phyloP scores from a whole-genome alignment of 2,888 invertebrate genomes.

The Tuberolachnus salignus region DNA sequence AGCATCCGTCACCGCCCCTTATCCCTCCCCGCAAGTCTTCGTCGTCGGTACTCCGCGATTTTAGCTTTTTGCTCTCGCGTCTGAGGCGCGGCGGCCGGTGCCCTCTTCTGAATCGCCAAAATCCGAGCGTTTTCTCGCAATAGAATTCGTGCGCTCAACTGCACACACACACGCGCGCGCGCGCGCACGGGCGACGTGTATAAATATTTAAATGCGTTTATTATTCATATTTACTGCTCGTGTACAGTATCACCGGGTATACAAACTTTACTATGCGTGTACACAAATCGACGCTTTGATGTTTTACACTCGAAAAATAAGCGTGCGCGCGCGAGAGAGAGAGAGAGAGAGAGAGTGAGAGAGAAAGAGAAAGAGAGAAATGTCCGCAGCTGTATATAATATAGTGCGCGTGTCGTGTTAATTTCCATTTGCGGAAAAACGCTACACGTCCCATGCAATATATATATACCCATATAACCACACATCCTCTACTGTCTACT shows the following conservation, averaged over 20 bases:
- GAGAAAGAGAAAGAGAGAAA: no score
- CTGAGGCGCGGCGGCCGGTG: not conserved
- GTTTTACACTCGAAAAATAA: not conserved
- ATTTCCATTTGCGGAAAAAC: constrained; percentile 35
- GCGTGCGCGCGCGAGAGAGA: no score
- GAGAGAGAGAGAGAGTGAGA: no score
- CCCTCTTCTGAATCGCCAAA: constrained; percentile 1
- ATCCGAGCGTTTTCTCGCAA: constrained; percentile 42
- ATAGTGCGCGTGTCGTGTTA: constrained; percentile 4
- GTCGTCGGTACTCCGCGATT: constrained; percentile 24
- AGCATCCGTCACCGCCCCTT: not conserved
- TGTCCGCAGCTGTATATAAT: not conserved
- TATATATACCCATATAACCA: no score
- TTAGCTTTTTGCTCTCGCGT: constrained; percentile 16
- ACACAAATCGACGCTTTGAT: constrained; percentile 25
- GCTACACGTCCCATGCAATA: not conserved
- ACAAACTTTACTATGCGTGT: not conserved
- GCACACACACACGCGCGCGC: not conserved
- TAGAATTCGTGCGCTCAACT: constrained; percentile 24
- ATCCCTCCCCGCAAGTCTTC: not conserved
- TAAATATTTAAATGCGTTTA: constrained; percentile 55
- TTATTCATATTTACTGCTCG: constrained; percentile 44
- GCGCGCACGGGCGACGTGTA: constrained; percentile 6
- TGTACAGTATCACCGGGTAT: not conserved
- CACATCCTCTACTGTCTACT: no score